A percentile compares a stretch with the other conserved stretches of the same genome.
phyloP scores from a whole-genome alignment of 2,113 vertebrate genomes.

The Mustelus asterias region DNA sequence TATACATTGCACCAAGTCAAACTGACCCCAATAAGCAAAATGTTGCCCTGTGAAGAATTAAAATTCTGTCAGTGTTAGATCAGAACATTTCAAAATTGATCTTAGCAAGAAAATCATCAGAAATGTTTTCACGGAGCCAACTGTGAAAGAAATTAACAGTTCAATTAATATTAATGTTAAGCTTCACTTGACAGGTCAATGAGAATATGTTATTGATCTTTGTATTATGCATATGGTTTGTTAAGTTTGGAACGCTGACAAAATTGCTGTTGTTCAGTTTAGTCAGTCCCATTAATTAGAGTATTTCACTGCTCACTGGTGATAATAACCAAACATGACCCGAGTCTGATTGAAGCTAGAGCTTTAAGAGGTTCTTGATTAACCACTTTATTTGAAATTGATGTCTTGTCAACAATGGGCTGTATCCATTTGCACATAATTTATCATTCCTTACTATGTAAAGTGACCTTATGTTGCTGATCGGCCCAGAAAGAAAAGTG shows the following conservation, averaged over 20 bases:
- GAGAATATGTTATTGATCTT: conserved; percentile 9
- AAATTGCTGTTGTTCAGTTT: conserved; percentile 17
- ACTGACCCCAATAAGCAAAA: not conserved
- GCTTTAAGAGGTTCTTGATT: conserved; percentile 15
- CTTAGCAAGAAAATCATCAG: not conserved
- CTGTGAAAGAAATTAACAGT: conserved; percentile 14
- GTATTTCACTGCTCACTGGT: not conserved
- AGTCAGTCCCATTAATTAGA: not conserved
- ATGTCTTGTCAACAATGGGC: conserved; percentile 27
- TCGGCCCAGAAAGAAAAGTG: not conserved
- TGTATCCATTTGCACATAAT: conserved; percentile 20
- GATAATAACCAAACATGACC: conserved; percentile 36
- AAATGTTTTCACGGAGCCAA: not conserved
- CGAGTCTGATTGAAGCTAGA: not conserved
- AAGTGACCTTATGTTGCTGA: conserved; percentile 4
- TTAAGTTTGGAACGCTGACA: conserved; percentile 20
- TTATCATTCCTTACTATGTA: conserved; percentile 4
- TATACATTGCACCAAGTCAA: not conserved
- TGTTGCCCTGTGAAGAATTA: not conserved
- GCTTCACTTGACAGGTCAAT: not conserved
- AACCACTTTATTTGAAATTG: conserved; percentile 28
- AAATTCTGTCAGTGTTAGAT: not conserved
- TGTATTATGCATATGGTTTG: not conserved
- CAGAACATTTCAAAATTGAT: not conserved
- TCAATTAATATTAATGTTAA: conserved; percentile 4